Conservation (phyloP, 2,113 vertebrate genomes). For the Dipodomys spectabilis region DNA sequence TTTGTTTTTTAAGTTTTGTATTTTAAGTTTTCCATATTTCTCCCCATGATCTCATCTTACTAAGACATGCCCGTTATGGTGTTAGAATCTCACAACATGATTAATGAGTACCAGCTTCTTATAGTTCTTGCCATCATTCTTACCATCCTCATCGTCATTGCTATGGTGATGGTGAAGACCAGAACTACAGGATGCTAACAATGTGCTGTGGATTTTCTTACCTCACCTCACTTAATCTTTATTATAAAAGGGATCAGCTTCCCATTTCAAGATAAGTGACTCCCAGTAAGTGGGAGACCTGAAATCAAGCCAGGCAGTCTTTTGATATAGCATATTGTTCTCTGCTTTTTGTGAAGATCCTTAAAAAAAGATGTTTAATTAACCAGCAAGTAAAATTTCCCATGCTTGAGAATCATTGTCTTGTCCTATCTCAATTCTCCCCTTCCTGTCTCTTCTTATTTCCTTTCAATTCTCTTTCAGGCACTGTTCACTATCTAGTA, state of each 20-base stretch:
- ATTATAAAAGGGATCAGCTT: neutral
- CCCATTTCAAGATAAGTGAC: neutral
- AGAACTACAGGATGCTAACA: rapidly evolving
- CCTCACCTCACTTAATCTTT: neutral
- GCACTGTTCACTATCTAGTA: neutral
- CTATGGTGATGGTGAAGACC: rapidly evolving
- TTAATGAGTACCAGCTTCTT: neutral
- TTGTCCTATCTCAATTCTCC: neutral
- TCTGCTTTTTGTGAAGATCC: neutral
- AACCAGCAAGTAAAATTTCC: neutral
- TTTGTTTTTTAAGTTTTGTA: neutral
- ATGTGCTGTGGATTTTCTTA: rapidly evolving
- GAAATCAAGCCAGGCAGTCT: neutral
- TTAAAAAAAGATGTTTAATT: neutral
- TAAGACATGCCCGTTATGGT: neutral
- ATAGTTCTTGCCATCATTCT: neutral
- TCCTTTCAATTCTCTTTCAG: neutral
- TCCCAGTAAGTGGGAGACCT: neutral
- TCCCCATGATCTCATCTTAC: neutral
- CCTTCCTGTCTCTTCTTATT: neutral
- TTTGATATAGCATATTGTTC: neutral
- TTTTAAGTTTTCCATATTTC: neutral
- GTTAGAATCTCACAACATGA: neutral
- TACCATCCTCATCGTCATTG: too few species aligned
- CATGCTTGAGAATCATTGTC: neutral